Percentiles rank a stretch among this genome's conserved stretches.
Evolutionary conservation across 2,113 vertebrate genomes (phyloP).

Genomic region (Nothocercus nigrocapillus): DNA sequence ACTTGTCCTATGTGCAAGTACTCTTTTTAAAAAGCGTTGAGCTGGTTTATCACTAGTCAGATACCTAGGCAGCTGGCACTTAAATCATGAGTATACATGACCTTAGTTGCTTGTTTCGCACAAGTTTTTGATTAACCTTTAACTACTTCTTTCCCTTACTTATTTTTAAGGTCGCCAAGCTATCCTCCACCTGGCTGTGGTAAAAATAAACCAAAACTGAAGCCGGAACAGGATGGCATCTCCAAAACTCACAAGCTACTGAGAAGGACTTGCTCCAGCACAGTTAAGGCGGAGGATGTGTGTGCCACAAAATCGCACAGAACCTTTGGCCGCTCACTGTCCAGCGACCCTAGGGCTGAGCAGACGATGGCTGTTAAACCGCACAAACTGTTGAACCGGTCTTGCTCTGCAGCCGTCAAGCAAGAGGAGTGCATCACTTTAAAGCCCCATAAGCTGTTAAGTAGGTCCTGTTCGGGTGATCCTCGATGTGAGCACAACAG

Average conservation of each 20-base stretch:
- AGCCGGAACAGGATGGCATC: slow-evolving; percentile 87
- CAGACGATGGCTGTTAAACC: slow-evolving; percentile 81
- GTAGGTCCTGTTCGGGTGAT: slow-evolving; percentile 83
- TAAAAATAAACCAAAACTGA: slow-evolving; percentile 90
- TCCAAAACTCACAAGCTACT: slow-evolving; percentile 89
- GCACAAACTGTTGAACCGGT: slow-evolving; percentile 84
- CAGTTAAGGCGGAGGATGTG: slow-evolving; percentile 83
- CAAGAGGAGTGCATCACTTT: slow-evolving; percentile 83
- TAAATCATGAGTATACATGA: neutral
- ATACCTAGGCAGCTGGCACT: neutral
- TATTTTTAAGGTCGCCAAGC: slow-evolving; percentile 86
- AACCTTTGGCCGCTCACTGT: slow-evolving; percentile 85
- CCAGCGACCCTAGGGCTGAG: slow-evolving; percentile 84
- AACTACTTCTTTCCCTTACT: neutral
- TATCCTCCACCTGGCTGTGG: slow-evolving; percentile 91
- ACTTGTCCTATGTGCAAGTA: neutral
- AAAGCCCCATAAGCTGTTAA: slow-evolving; percentile 84
- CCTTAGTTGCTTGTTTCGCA: neutral
- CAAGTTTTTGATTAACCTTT: neutral
- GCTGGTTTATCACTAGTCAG: neutral
- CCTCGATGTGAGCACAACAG: slow-evolving; percentile 83
- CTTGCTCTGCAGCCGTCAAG: slow-evolving; percentile 78
- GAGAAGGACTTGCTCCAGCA: slow-evolving; percentile 85
- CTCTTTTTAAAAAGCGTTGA: neutral
- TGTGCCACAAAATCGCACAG: slow-evolving; percentile 83